These are phyloP conservation scores for Drosophila bocki DNA, from an alignment of 1,140 invertebrate species.

Conservation along the genomic window DNA sequence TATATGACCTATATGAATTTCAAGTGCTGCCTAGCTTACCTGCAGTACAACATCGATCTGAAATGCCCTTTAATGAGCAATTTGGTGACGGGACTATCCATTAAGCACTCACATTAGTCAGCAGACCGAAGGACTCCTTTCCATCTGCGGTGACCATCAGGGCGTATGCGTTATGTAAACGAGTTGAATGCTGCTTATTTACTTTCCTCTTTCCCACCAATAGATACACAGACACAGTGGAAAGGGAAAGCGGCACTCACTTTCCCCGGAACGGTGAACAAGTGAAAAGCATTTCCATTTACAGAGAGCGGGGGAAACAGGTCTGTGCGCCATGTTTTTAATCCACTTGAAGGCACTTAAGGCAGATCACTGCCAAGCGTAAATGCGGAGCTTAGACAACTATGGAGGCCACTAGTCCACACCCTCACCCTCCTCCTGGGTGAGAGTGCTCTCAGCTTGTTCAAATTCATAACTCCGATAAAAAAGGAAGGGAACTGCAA, in stretches of 20 bases:
- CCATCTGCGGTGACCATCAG: background rate
- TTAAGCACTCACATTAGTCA: background rate
- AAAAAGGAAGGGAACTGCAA: conserved; percentile 10
- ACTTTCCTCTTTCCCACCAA: no score
- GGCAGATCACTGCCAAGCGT: conserved; percentile 55
- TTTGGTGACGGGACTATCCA: background rate
- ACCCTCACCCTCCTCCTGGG: no score
- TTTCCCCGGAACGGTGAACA: conserved; percentile 44
- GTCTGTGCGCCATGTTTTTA: conserved; percentile 64
- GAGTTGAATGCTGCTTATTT: background rate
- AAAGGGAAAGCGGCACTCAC: conserved; percentile 3
- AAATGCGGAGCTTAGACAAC: conserved; percentile 43
- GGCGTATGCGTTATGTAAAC: conserved; percentile 31
- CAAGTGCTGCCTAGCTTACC: background rate
- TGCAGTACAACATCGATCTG: background rate
- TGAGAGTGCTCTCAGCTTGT: conserved; percentile 30
- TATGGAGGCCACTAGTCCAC: background rate
- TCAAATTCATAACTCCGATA: conserved; percentile 61
- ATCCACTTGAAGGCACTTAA: conserved; percentile 76
- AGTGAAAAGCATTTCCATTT: conserved; percentile 66
- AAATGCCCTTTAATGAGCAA: conserved; percentile 14
- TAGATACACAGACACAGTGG: background rate
- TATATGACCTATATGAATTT: background rate
- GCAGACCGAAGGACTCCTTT: background rate
- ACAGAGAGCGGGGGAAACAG: background rate